These are phyloP conservation scores for Crax fasciolata DNA, from an alignment of 2,797 vertebrate species.

Conservation along the genomic window DNA sequence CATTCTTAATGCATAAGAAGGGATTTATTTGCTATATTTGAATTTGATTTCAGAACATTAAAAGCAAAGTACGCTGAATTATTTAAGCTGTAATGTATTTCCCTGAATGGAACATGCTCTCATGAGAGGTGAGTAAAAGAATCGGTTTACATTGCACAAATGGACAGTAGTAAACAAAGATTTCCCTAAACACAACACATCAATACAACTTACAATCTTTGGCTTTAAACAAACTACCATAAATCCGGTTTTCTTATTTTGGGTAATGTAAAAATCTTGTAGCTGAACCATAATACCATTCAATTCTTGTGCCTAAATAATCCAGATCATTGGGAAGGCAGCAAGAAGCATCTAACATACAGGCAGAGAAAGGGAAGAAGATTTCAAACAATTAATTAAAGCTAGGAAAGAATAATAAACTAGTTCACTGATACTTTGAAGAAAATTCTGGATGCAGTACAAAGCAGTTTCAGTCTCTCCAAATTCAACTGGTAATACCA, in stretches of 20 bases:
- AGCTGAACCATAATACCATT: constrained; percentile 15
- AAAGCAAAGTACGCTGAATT: constrained; percentile 49
- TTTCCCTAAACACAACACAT: background rate
- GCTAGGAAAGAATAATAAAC: background rate
- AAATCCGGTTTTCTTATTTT: constrained; percentile 31
- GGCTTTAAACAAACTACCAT: background rate
- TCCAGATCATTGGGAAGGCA: background rate
- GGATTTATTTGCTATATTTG: constrained; percentile 52
- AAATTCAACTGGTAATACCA: background rate
- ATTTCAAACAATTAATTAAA: constrained; percentile 14
- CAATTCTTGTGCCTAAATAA: constrained; percentile 13
- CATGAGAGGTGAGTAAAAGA: background rate
- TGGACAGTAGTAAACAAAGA: constrained; percentile 39
- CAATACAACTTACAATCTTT: constrained; percentile 30
- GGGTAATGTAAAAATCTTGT: constrained; percentile 63
- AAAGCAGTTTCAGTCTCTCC: background rate
- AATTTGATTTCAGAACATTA: constrained; percentile 67
- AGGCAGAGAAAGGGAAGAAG: background rate
- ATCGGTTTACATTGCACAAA: constrained; percentile 51
- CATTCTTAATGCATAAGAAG: constrained; percentile 58
- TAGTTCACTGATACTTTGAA: background rate
- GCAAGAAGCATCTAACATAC: background rate
- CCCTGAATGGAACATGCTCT: constrained; percentile 40
- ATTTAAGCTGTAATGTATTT: constrained; percentile 63
- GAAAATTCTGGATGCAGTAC: background rate